These are phyloP conservation scores for Acanthopagrus latus DNA, from an alignment of 2,797 vertebrate genomes.

Conservation along the genomic window DNA sequence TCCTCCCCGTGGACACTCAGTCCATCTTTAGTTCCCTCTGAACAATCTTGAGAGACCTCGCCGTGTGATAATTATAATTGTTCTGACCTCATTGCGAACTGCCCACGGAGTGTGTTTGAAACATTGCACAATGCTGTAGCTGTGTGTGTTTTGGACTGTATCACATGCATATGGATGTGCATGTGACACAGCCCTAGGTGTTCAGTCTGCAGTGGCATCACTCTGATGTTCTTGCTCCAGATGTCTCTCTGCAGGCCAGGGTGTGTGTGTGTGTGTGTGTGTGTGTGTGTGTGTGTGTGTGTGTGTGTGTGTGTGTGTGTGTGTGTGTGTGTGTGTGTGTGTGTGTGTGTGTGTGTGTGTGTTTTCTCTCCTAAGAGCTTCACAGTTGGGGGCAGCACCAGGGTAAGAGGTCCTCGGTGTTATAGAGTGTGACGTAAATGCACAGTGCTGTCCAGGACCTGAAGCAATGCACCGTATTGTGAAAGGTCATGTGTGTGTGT, in stretches of 20 bases:
- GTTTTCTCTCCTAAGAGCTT: conserved; percentile 32
- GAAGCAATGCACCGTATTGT: conserved; percentile 55
- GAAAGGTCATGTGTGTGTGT: conserved; percentile 63
- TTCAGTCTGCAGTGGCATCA: conserved; percentile 28
- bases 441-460: conserved; percentile 58
- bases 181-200: conserved; percentile 24
- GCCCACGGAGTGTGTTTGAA: conserved; percentile 8
- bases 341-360: conserved; percentile 13
- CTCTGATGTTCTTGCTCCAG: conserved; percentile 25
- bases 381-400: conserved; percentile 36
- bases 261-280: not conserved
- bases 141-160: conserved; percentile 3
- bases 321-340: conserved; percentile 7
- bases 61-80: conserved; percentile 23
- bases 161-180: conserved; percentile 16
- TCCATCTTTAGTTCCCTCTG: conserved; percentile 8
- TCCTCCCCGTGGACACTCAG: not conserved
- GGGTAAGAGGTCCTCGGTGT: conserved; percentile 36
- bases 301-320: not conserved
- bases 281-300: conserved; percentile 22
- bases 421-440: conserved; percentile 58
- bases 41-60: not conserved
- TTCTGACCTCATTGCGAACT: conserved; percentile 12
- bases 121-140: conserved; percentile 7
- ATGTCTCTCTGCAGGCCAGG: conserved; percentile 27